Percentiles rank a stretch among this genome's conserved stretches.
Conservation (phyloP, 2,797 vertebrate species). For the Leptoclinus maculatus region DNA sequence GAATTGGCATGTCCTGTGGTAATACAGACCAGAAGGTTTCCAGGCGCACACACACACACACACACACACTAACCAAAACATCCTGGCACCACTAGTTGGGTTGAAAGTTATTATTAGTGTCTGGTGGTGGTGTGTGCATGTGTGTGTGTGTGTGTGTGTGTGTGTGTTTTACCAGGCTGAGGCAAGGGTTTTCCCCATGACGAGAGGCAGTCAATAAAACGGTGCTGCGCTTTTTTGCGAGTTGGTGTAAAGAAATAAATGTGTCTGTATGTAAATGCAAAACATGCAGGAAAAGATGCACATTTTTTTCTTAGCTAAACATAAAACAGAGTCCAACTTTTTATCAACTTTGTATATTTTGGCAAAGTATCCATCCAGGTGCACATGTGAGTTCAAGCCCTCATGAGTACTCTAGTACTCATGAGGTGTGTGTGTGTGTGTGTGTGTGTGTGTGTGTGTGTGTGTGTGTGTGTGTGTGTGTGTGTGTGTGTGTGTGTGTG, state of each 20-base stretch:
- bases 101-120: conserved; percentile 80
- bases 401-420: conserved; percentile 41
- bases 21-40: conserved; percentile 83
- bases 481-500: conserved; percentile 29
- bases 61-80: conserved; percentile 67
- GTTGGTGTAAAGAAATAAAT: conserved; percentile 20
- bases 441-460: conserved; percentile 18
- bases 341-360: conserved; percentile 59
- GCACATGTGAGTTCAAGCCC: conserved; percentile 53
- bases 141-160: conserved; percentile 31
- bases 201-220: conserved; percentile 70
- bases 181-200: conserved; percentile 78
- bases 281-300: conserved; percentile 27
- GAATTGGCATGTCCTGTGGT: conserved; percentile 78
- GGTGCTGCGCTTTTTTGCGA: conserved; percentile 31
- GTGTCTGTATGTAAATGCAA: conserved; percentile 17
- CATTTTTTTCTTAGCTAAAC: conserved; percentile 16
- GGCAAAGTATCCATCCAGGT: conserved; percentile 59
- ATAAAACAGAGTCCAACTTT: conserved; percentile 45
- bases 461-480: conserved; percentile 22
- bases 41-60: conserved; percentile 30
- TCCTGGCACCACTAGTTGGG: conserved; percentile 70
- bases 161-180: conserved; percentile 55
- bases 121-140: conserved; percentile 51
- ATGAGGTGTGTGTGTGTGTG: conserved; percentile 16